A percentile compares a stretch with the other conserved stretches of the same genome.
Evolutionary conservation across 2,888 invertebrate species (phyloP).

Genomic region (Lasioglossum villosulum): DNA sequence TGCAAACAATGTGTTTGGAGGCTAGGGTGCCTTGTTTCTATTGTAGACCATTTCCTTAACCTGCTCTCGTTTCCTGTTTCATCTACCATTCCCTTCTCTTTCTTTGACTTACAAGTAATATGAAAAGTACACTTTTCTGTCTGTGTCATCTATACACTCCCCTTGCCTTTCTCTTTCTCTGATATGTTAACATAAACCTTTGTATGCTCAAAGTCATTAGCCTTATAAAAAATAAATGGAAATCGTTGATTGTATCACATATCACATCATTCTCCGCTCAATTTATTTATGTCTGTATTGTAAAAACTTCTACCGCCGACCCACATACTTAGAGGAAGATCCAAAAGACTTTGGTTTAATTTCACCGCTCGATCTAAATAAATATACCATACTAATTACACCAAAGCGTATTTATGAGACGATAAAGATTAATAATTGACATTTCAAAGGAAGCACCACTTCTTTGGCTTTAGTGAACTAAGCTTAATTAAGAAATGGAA

Average conservation of each 20-base stretch:
- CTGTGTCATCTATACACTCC: conserved; percentile 58
- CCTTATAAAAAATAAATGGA: conserved; percentile 66
- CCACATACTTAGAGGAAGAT: conserved; percentile 63
- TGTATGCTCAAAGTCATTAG: conserved; percentile 71
- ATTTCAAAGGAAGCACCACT: conserved; percentile 68
- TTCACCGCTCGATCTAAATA: conserved; percentile 40
- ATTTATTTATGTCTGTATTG: conserved; percentile 44
- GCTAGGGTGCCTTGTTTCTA: conserved; percentile 86
- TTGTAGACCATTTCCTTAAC: conserved; percentile 65
- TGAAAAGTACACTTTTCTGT: conserved; percentile 58
- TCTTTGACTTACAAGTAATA: conserved; percentile 51
- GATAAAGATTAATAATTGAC: conserved; percentile 67
- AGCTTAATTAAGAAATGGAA: conserved; percentile 57
- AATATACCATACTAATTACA: conserved; percentile 35
- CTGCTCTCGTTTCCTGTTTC: conserved; percentile 62
- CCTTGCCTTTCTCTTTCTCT: conserved; percentile 62
- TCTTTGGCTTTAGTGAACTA: conserved; percentile 61
- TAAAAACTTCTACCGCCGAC: conserved; percentile 46
- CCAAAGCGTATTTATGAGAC: conserved; percentile 47
- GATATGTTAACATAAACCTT: conserved; percentile 67
- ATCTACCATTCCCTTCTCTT: conserved; percentile 58
- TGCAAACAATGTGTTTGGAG: conserved; percentile 96
- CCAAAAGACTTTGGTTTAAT: conserved; percentile 37
- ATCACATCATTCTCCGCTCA: conserved; percentile 60
- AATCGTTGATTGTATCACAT: conserved; percentile 55